Evolutionary conservation across 2,888 invertebrate species (phyloP).

Genomic region (Drosophila subquinaria): DNA sequence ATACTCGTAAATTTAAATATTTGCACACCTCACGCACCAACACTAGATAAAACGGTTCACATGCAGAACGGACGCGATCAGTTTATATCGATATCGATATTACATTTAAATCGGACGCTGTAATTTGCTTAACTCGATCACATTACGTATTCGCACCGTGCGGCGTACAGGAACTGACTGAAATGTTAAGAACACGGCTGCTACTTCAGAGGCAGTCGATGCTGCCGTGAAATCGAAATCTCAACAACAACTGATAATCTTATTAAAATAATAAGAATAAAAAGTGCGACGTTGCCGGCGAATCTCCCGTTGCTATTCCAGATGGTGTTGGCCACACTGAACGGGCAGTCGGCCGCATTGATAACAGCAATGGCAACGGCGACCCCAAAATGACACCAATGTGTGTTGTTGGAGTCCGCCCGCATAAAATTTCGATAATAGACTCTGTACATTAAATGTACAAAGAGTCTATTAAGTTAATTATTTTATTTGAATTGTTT

Average conservation of each 20-base stretch:
- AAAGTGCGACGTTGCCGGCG: slow-evolving; percentile 57
- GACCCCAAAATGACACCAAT: slow-evolving; percentile 31
- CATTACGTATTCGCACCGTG: slow-evolving; percentile 63
- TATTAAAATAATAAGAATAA: slow-evolving; percentile 43
- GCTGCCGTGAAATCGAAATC: slow-evolving; percentile 72
- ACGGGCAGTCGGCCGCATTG: slow-evolving; percentile 50
- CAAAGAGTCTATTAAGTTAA: not conserved
- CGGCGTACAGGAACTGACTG: slow-evolving; percentile 79
- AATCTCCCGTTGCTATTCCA: slow-evolving; percentile 14
- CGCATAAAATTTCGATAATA: slow-evolving; percentile 62
- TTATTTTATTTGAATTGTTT: too few species aligned
- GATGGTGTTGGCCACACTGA: slow-evolving; percentile 23
- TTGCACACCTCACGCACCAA: slow-evolving; percentile 44
- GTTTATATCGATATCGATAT: slow-evolving; percentile 56
- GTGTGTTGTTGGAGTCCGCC: slow-evolving; percentile 52
- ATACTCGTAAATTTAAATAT: slow-evolving; percentile 19
- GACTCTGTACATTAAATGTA: not conserved
- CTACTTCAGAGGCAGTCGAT: slow-evolving; percentile 42
- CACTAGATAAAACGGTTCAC: slow-evolving; percentile 3
- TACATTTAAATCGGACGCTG: slow-evolving; percentile 23
- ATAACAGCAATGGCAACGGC: slow-evolving; percentile 9
- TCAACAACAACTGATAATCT: slow-evolving; percentile 78
- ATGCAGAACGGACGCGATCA: slow-evolving; percentile 19
- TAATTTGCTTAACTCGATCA: slow-evolving; percentile 35
- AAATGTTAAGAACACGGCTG: slow-evolving; percentile 41